phyloP scores from a whole-genome alignment of 2,113 vertebrate genomes.

The Amblyornis subalaris region DNA sequence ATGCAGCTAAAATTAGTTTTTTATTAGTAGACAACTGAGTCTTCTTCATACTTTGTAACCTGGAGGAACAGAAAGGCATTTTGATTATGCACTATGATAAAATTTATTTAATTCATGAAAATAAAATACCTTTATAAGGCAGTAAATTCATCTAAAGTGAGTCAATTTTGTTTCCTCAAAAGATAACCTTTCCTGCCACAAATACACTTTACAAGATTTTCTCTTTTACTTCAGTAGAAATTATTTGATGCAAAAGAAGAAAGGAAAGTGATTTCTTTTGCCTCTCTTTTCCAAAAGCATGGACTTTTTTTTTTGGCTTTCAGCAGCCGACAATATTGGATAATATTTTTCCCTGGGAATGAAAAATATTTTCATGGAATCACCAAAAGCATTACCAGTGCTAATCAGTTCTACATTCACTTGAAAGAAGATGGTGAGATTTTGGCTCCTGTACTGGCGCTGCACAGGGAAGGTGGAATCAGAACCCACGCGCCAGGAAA shows the following conservation, averaged over 20 bases:
- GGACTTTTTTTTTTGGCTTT: not conserved
- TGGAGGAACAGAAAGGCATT: not conserved
- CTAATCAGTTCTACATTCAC: not conserved
- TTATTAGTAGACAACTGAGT: not conserved
- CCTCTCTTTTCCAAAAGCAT: not conserved
- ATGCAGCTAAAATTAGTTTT: not conserved
- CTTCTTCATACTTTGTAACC: not conserved
- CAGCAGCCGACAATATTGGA: not conserved
- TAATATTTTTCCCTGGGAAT: not conserved
- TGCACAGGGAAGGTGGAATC: not conserved
- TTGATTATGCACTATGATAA: not conserved
- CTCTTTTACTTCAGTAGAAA: not conserved
- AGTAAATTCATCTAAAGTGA: not conserved
- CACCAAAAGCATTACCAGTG: not conserved
- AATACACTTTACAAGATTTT: not conserved
- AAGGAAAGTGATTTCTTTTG: not conserved
- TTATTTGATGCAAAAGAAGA: not conserved
- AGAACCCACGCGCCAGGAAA: too few relatives aligned
- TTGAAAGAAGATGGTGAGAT: not conserved
- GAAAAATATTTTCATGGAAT: not conserved
- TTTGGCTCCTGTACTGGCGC: not conserved
- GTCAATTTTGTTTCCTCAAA: not conserved
- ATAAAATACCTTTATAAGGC: not conserved
- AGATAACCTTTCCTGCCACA: not conserved
- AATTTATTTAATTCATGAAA: conserved; percentile 1